Evolutionary conservation across 2,888 invertebrate genomes (phyloP).

Genomic region (Mythimna impura): DNA sequence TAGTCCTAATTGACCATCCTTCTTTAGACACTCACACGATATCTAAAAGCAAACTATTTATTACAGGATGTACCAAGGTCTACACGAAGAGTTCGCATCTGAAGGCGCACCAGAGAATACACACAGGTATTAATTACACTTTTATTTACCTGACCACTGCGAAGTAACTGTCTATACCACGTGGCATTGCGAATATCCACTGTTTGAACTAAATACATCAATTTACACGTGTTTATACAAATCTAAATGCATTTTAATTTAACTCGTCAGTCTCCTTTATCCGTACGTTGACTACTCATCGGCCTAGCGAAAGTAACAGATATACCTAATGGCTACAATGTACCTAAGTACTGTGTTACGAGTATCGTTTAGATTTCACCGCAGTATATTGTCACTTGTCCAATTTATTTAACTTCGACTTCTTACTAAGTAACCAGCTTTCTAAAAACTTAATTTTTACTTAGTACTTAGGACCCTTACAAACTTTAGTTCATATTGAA

Average conservation of each 20-base stretch:
- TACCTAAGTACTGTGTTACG: conserved; percentile 49
- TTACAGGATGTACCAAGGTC: conserved; percentile 98
- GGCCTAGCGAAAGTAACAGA: conserved; percentile 64
- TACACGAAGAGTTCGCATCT: conserved; percentile 99
- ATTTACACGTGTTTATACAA: conserved; percentile 24
- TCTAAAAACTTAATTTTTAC: conserved; percentile 63
- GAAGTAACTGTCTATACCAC: conserved; percentile 42
- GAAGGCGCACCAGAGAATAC: conserved; percentile 99
- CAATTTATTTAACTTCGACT: conserved; percentile 71
- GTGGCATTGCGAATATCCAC: conserved; percentile 62
- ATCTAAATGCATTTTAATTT: conserved; percentile 19
- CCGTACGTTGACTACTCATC: conserved; percentile 41
- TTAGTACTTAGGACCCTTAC: not conserved
- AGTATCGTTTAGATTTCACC: conserved; percentile 63
- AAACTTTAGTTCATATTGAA: conserved; percentile 1
- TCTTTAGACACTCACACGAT: conserved; percentile 18
- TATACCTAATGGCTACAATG: conserved; percentile 55
- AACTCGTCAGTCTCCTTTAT: conserved; percentile 26
- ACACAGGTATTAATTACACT: conserved; percentile 94
- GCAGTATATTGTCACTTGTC: conserved; percentile 67
- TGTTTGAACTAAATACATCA: conserved; percentile 23
- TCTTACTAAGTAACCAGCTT: conserved; percentile 66
- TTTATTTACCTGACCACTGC: conserved; percentile 61
- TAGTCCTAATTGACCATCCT: too few species aligned
- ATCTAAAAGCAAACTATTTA: conserved; percentile 29